Percentiles rank a stretch among this genome's conserved stretches.
These are phyloP conservation scores for Pinctada fucata DNA, from an alignment of 2,888 invertebrate genomes.

Conservation along the genomic window DNA sequence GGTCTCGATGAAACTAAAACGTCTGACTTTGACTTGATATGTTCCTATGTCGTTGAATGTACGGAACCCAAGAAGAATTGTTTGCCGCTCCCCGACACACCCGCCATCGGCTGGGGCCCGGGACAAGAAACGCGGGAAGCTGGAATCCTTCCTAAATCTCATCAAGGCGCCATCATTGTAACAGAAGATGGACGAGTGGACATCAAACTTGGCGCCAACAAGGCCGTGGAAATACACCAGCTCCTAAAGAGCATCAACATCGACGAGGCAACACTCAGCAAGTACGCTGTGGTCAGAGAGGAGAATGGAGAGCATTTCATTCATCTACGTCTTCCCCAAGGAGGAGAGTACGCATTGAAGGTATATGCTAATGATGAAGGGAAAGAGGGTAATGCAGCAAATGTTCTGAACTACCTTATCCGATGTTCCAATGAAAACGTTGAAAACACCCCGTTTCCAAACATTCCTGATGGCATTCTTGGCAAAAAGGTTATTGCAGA, in stretches of 20 bases:
- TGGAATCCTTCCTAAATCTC: slow-evolving; percentile 67
- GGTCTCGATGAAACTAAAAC: slow-evolving; percentile 64
- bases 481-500: slow-evolving; percentile 59
- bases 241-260: slow-evolving; percentile 67
- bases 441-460: slow-evolving; percentile 66
- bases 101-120: slow-evolving; percentile 74
- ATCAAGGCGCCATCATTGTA: slow-evolving; percentile 67
- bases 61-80: slow-evolving; percentile 61
- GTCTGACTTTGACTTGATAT: slow-evolving; percentile 69
- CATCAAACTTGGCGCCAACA: slow-evolving; percentile 64
- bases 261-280: slow-evolving; percentile 68
- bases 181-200: slow-evolving; percentile 70
- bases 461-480: slow-evolving; percentile 62
- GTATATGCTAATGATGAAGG: slow-evolving; percentile 68
- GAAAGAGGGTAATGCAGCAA: slow-evolving; percentile 65
- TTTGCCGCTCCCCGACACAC: slow-evolving; percentile 70
- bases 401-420: slow-evolving; percentile 74
- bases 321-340: slow-evolving; percentile 67
- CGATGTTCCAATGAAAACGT: slow-evolving; percentile 58
- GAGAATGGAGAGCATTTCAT: slow-evolving; percentile 68
- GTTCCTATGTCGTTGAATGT: slow-evolving; percentile 73
- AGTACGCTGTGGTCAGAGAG: slow-evolving; percentile 64
- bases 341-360: slow-evolving; percentile 71
- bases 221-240: slow-evolving; percentile 65
- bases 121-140: slow-evolving; percentile 64